Percentiles rank a stretch among this genome's conserved stretches.
Evolutionary conservation across 1,140 invertebrate species (phyloP).

Genomic region (Eurosta solidaginis): DNA sequence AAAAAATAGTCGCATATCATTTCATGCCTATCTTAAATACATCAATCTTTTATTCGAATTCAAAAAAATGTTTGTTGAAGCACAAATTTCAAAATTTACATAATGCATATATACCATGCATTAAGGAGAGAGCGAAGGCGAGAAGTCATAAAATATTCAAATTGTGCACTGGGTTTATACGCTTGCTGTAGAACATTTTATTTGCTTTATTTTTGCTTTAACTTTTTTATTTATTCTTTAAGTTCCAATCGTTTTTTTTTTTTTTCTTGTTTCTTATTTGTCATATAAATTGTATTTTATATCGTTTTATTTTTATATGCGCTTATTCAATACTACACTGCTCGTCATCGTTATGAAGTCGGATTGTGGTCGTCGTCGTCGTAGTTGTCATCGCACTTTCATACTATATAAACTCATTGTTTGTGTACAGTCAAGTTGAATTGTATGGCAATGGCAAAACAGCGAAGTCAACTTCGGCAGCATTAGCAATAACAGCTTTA

Average conservation of each 20-base stretch:
- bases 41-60: too few species aligned
- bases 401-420: too few species aligned
- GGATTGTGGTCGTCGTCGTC: too few species aligned
- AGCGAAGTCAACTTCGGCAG: background rate
- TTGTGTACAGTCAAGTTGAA: too few species aligned
- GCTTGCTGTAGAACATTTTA: background rate
- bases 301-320: conserved; percentile 16
- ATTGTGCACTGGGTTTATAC: background rate
- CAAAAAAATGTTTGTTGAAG: too few species aligned
- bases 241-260: background rate
- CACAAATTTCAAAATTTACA: too few species aligned
- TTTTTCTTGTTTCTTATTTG: background rate
- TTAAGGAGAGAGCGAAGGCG: background rate
- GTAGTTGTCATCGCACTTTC: too few species aligned
- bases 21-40: too few species aligned
- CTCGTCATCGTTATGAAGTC: conserved; percentile 3
- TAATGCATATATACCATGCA: too few species aligned
- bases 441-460: background rate
- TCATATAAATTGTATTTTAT: conserved; percentile 12
- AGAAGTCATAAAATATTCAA: background rate
- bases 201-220: background rate
- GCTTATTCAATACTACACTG: background rate
- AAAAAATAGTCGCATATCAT: too few species aligned
- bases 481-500: background rate
- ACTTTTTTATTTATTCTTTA: background rate